phyloP scores from a whole-genome alignment of 2,888 invertebrate genomes.

The Sericinus montela region DNA sequence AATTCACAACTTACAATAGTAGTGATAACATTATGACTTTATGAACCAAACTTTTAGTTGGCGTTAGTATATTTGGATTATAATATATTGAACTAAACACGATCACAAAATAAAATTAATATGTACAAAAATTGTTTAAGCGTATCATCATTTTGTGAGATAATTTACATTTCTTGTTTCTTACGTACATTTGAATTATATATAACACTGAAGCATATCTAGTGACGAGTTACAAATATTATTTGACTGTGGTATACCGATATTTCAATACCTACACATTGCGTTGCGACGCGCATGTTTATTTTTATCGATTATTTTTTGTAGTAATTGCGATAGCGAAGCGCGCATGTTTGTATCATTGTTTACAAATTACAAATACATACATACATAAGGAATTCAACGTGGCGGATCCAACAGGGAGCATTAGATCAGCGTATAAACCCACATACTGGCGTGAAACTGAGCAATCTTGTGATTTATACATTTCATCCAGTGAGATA shows the following conservation, averaged over 20 bases:
- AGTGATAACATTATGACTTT: conserved; percentile 75
- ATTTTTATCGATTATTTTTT: conserved; percentile 56
- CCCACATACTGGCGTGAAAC: too few relatives aligned
- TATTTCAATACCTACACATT: conserved; percentile 12
- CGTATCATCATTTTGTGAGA: conserved; percentile 68
- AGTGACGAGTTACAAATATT: conserved; percentile 43
- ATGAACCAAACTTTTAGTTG: conserved; percentile 76
- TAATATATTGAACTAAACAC: conserved; percentile 53
- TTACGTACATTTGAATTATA: conserved; percentile 64
- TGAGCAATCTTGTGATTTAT: too few relatives aligned
- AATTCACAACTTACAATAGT: conserved; percentile 73
- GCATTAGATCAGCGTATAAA: too few relatives aligned
- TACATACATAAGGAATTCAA: too few relatives aligned
- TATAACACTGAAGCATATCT: conserved; percentile 41
- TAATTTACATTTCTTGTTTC: conserved; percentile 62
- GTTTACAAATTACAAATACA: neutral
- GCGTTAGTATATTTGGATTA: conserved; percentile 76
- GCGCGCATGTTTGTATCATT: conserved; percentile 46
- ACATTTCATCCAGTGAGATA: too few relatives aligned
- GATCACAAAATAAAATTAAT: conserved; percentile 60
- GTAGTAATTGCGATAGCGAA: too few relatives aligned
- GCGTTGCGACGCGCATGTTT: conserved; percentile 51
- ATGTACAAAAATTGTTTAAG: conserved; percentile 57
- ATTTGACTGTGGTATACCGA: conserved; percentile 4
- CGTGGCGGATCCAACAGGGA: too few relatives aligned